Base-by-base conservation (phyloP, 2,888 invertebrate species). In the Meloe dianella region DNA sequence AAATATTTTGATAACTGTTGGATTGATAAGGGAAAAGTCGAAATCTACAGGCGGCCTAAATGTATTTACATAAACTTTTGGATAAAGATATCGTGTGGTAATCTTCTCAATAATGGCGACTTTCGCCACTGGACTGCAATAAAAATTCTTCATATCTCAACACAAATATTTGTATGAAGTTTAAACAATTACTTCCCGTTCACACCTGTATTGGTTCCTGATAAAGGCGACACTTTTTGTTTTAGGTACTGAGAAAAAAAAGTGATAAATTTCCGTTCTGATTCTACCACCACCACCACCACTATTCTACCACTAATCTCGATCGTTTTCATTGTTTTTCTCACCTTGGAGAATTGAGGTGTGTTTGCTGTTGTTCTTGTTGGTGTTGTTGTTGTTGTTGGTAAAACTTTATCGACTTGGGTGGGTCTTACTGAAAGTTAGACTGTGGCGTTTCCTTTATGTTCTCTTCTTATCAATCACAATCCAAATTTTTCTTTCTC, bases 131-230 rank as follows among this genome's bases (percentile, higher is more conserved):
- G 47, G 8, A 20, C 47, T 9, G 5, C 9, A 47, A 51, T 51
- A 24, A 51, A 24, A 65, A 67, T 64, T 61, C 63, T 61, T 59
- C 32, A 56, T 60, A 54, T 64, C 62, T 64, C 24, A 9, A 58
- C 57, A 58, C 58, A 60, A 65, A 64, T 63, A 61, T 70, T 65
- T 67, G 30, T 60, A 35, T 20, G 59, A 41, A 62, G 60, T 65
- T 61, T 65, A 30, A 65, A 68, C 59, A 64, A 38, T 63, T 56
- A 68, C 65, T 65, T 70, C 67, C 69, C 60, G 41, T 63, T 47
- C 51, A 38, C 56, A 60, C 20, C 38, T 66, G 14, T 62, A 67
- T 69, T 69, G 65, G 67, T 70, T 70, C 69, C 67, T 64, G 64
- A 32, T 60, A 69, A 69, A 68, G 63, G 32, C 54, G 32, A 22